Percentiles rank a stretch among this genome's conserved stretches.
Evolutionary conservation across 2,113 vertebrate species (phyloP).

Genomic region (Catharus bicknelli): DNA sequence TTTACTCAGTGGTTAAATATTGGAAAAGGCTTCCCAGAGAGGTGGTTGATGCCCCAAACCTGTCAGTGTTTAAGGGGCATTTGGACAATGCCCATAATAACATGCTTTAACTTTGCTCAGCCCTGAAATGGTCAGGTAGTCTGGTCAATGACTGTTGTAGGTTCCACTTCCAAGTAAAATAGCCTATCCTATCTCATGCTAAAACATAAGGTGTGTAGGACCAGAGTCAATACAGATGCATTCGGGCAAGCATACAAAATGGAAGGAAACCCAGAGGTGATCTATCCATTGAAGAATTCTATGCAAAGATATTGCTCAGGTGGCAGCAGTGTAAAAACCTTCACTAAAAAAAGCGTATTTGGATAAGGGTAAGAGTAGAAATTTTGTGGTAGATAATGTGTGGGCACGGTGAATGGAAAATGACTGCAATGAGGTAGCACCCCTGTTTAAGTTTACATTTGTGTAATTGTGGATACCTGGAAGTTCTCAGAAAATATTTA

Average conservation of each 20-base stretch:
- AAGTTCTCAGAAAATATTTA: background rate
- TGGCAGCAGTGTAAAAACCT: background rate
- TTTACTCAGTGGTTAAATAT: background rate
- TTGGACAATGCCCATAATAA: background rate
- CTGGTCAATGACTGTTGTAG: fast-evolving
- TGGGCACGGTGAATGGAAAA: background rate
- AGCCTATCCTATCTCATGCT: background rate
- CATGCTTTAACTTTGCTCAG: background rate
- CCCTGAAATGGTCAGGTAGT: background rate
- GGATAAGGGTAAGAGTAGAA: background rate
- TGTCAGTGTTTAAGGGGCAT: background rate
- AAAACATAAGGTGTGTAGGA: background rate
- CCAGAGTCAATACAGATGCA: background rate
- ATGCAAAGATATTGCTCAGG: background rate
- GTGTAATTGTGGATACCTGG: background rate
- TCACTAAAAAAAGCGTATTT: background rate
- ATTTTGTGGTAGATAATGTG: background rate
- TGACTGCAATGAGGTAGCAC: background rate
- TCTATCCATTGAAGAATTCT: background rate
- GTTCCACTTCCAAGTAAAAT: background rate
- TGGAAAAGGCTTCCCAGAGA: background rate
- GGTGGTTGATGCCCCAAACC: background rate
- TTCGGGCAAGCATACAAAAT: background rate
- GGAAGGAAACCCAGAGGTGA: background rate
- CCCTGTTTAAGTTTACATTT: background rate